Percentiles rank a stretch among this genome's conserved stretches.
phyloP scores from a whole-genome alignment of 2,113 vertebrate genomes.

The Engraulis encrasicolus region DNA sequence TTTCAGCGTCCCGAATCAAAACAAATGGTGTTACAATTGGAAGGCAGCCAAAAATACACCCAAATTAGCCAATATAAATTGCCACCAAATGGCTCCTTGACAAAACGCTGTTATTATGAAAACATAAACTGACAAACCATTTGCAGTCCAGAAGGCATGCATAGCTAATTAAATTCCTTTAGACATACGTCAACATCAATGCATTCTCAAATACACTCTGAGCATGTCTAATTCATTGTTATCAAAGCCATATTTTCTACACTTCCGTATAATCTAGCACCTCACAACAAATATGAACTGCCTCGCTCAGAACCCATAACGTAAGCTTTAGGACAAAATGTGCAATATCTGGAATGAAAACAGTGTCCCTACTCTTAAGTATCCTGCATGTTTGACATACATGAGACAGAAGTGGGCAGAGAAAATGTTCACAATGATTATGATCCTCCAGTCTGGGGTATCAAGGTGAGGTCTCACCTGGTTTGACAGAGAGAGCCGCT shows the following conservation, averaged over 20 bases:
- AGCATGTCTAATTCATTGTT: conserved; percentile 15
- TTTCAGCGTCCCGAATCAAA: not conserved
- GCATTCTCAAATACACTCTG: conserved; percentile 11
- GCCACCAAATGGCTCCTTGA: conserved; percentile 9
- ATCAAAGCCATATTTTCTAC: conserved; percentile 12
- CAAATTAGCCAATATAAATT: conserved; percentile 15
- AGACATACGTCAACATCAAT: conserved; percentile 16
- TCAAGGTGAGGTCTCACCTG: no score
- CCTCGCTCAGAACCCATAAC: conserved; percentile 6
- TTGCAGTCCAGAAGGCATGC: conserved; percentile 13
- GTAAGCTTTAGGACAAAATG: not conserved
- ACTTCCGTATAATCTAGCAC: not conserved
- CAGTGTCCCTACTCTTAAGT: not conserved
- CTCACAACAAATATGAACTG: not conserved
- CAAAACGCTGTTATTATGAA: conserved; percentile 11
- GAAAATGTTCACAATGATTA: no score
- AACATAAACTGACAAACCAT: conserved; percentile 6
- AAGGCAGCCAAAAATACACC: not conserved
- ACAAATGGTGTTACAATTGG: not conserved
- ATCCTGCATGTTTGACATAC: not conserved
- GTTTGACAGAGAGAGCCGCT: no score
- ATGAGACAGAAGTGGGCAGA: no score
- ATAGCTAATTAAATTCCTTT: conserved; percentile 8
- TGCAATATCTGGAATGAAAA: not conserved
- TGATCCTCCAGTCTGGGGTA: no score